phyloP scores from a whole-genome alignment of 2,888 invertebrate species.

The Troilus luridus region DNA sequence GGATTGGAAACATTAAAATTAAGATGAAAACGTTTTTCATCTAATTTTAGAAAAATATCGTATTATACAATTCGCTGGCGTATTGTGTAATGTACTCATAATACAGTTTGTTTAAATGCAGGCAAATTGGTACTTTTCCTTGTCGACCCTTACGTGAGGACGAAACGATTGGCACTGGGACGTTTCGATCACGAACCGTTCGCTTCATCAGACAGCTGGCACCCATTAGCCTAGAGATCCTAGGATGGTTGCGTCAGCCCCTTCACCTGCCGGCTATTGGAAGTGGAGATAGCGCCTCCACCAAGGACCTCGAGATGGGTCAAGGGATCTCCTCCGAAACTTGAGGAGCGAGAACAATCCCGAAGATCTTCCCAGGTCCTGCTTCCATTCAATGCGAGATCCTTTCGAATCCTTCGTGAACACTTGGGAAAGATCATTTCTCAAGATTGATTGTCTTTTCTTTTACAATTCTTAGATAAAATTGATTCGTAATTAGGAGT shows the following conservation, averaged over 20 bases:
- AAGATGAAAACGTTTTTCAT: background rate
- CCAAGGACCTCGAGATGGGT: constrained; percentile 41
- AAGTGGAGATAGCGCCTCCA: background rate
- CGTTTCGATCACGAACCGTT: constrained; percentile 22
- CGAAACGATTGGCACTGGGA: background rate
- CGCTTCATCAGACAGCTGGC: background rate
- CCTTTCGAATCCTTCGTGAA: constrained; percentile 20
- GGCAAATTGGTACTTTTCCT: background rate
- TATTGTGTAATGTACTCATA: background rate
- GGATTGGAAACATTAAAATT: background rate
- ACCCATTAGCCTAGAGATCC: constrained; percentile 7
- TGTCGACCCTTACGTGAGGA: background rate
- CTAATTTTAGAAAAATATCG: background rate
- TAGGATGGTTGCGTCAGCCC: constrained; percentile 16
- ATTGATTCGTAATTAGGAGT: background rate
- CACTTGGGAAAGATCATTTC: constrained; percentile 39
- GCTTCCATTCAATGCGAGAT: constrained; percentile 36
- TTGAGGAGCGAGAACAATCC: background rate
- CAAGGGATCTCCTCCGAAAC: constrained; percentile 22
- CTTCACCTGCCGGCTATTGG: background rate
- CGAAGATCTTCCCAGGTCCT: constrained; percentile 34
- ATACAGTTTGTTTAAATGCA: background rate
- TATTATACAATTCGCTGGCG: background rate
- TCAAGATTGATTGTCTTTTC: background rate
- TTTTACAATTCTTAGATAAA: background rate